Evolutionary conservation across 2,888 invertebrate genomes (phyloP).

Genomic region (Eutolmus rufibarbis): DNA sequence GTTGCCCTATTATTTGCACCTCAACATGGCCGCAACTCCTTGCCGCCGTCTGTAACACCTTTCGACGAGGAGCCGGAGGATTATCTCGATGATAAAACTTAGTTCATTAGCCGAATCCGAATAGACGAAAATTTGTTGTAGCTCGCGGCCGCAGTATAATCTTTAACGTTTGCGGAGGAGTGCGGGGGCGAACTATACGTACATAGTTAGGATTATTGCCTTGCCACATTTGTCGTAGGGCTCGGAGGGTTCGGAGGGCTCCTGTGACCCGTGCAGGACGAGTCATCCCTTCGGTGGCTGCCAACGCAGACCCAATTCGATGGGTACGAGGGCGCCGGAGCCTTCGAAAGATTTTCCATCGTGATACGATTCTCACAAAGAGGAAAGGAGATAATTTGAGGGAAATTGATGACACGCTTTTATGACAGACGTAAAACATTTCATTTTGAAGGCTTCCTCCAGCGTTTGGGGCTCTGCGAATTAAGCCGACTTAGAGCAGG

Average conservation of each 20-base stretch:
- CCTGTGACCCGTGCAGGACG: background rate
- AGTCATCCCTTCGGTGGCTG: background rate
- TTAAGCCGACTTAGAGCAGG: constrained; percentile 28
- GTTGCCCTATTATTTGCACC: background rate
- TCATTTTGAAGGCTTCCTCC: constrained; percentile 36
- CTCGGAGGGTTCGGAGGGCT: background rate
- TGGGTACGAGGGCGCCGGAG: background rate
- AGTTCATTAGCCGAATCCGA: constrained; percentile 11
- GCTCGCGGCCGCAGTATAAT: background rate
- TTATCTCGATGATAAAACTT: constrained; percentile 3
- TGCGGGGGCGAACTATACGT: background rate
- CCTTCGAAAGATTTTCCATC: constrained; percentile 14
- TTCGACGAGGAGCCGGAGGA: background rate
- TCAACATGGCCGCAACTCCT: background rate
- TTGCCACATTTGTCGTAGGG: constrained; percentile 1
- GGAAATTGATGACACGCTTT: constrained; percentile 43
- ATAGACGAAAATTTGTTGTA: constrained; percentile 13
- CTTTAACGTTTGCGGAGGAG: background rate
- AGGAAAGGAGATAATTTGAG: constrained; percentile 38
- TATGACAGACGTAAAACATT: constrained; percentile 44
- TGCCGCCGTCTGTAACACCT: background rate
- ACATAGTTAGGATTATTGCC: constrained; percentile 9
- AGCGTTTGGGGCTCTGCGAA: constrained; percentile 1
- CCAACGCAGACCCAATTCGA: background rate
- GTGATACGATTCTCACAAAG: constrained; percentile 17